These are phyloP conservation scores for Asarcornis scutulata DNA, from an alignment of 2,113 vertebrate species.

Conservation along the genomic window DNA sequence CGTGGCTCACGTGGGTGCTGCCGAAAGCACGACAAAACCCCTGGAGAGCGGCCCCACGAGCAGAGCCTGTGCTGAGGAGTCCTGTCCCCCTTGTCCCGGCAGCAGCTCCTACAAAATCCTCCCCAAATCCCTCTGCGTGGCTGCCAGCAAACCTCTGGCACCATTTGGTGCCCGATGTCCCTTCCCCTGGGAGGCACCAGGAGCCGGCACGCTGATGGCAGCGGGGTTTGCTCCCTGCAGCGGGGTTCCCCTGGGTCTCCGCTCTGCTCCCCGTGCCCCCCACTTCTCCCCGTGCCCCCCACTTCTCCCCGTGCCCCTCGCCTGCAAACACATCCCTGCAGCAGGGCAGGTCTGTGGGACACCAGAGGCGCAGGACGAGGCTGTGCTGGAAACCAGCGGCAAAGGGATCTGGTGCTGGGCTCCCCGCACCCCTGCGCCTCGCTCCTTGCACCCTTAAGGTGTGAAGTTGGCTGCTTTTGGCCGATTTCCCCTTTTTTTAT, in stretches of 20 bases:
- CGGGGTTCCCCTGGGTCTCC: background rate
- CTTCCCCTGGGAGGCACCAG: background rate
- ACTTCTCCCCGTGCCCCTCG: background rate
- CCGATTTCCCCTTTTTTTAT: background rate
- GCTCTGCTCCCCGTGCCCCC: background rate
- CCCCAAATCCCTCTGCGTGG: rapidly evolving
- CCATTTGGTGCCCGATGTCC: background rate
- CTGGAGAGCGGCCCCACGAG: background rate
- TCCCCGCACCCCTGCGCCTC: background rate
- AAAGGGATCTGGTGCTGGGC: background rate
- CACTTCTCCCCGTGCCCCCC: background rate
- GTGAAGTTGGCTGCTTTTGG: background rate
- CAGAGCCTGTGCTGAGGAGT: background rate
- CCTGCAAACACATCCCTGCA: background rate
- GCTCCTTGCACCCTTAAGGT: background rate
- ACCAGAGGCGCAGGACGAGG: background rate
- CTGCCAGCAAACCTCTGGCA: rapidly evolving
- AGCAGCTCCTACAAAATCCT: background rate
- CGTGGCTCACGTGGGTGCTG: background rate
- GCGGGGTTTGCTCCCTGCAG: background rate
- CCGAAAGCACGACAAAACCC: background rate
- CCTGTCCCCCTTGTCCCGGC: background rate
- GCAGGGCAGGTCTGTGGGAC: background rate
- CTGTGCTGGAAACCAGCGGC: background rate
- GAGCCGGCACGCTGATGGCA: background rate